Evolutionary conservation across 1,140 invertebrate species (phyloP), one percentile per base, ranked within the genome.

Genomic region (Aphelenchoides fujianensis): DNA sequence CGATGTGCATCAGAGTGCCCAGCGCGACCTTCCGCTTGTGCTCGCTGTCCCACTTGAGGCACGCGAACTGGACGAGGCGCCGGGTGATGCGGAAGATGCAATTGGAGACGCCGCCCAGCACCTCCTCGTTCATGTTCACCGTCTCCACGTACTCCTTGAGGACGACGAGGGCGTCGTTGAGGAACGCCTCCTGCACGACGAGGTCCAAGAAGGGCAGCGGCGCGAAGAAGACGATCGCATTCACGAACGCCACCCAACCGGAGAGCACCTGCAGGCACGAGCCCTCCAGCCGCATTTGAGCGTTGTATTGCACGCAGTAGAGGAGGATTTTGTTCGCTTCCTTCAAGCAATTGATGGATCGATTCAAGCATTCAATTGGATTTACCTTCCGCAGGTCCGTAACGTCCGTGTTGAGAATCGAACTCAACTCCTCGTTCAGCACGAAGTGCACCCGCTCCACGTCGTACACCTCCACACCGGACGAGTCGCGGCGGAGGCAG

Each of bases 261-360:
- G 63, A 66, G 16, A 66, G 31, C 31, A 66, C 32, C 7, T 66
- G 63, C n/a, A 66, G 16, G 53, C 63, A 66, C 34, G 63, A 66
- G 2, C 63, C 63, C 53, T 66, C 63, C 16, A 66, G 3, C 16
- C 63, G 31, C 23, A 12, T 0, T 30, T 66, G 63, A 55, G 63
- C 63, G 31, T 66, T 66, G 7, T 66, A 66, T 66, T 36, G 63
- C 3, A 66, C 63, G 31, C 63, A 66, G 31, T 66, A 66, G 16
- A 66, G 63, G 1, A 66, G 16, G 32, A 66, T 66, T 30, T 66
- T 19, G 32, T 66, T 66, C 12, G 63, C 63, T 34, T 66, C 63
- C 32, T 59, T 30, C 12, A 59, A 59, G 7, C 7, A 59, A 7
- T 5, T 7, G 19, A 30, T 5, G 34, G 34, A 7, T 59, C 19